Base-by-base conservation (phyloP, 1,140 invertebrate genomes). In the Acyrthosiphon pisum region DNA sequence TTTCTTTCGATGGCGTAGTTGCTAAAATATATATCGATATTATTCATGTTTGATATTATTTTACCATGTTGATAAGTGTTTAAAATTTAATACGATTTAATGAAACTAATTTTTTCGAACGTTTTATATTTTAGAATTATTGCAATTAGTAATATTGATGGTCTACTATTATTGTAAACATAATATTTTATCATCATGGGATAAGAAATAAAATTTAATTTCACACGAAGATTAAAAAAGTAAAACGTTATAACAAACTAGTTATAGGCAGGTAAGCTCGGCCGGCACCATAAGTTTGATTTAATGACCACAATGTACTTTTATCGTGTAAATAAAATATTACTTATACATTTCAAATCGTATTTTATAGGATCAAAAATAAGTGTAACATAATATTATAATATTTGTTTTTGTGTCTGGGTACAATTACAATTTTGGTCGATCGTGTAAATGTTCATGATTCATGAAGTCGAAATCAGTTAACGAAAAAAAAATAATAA, bases 401-500 rank as follows among this genome's bases (percentile, higher is more conserved):
- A 41, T 83, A 83, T 76, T 76, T 76, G 60, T 87, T 84, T 84
- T 41, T 23, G 22, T 41, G 83, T 26, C 8, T 41, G 9, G 41
- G 20, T 26, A 48, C 44, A 35, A 53, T 89, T 89, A 89, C n/a
- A n/a, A 89, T 89, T 89, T 53, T 35, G 35, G 87, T 89, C 87
- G n/a, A 53, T 89, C 48, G n/a, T 46, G 44, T 90, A 90, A 90
- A 90, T 41, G 88, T 37, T 23, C 30, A 14, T 35, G n/a, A 76
- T 76, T n/a, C 14, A n/a, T 50, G 50, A 56, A 53, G 35, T 68
- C 89, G 50, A 91, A 91, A 91, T 35, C 35, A n/a, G 90, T 91
- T 46, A 90, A 90, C 7, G 41, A 22, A 91, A 91, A 48, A 46
- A 91, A n/a, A 46, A 41, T 30, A 44, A 56, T 2, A 56, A 60